Conservation (phyloP, 1,140 invertebrate species). For the Vanessa tameamea region DNA sequence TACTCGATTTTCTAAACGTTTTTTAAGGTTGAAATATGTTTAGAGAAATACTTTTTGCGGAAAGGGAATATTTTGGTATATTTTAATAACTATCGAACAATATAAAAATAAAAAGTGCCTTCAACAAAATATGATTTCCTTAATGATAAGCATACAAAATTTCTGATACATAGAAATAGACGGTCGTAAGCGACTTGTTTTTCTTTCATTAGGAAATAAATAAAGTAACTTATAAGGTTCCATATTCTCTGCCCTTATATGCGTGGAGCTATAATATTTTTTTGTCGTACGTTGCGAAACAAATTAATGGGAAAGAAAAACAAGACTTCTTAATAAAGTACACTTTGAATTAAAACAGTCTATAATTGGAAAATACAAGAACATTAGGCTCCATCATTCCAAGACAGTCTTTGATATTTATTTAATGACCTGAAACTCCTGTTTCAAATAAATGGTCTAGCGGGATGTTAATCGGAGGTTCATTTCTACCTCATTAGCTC, state of each 20-base stretch:
- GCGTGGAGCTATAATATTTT: slow-evolving; percentile 18
- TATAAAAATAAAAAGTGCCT: too few species aligned
- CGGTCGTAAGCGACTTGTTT: not conserved
- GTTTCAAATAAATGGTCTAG: slow-evolving; percentile 46
- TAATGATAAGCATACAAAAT: too few species aligned
- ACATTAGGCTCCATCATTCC: slow-evolving; percentile 42
- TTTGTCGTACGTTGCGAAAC: slow-evolving; percentile 24
- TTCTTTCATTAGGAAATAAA: slow-evolving; percentile 16
- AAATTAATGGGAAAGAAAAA: slow-evolving; percentile 24
- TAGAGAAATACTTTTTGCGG: not conserved
- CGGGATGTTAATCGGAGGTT: slow-evolving; percentile 54
- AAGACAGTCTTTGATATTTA: slow-evolving; percentile 47
- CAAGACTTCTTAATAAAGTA: slow-evolving; percentile 21
- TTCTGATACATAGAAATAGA: not conserved
- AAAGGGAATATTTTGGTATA: too few species aligned
- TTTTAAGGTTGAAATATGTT: not conserved
- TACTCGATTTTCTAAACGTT: not conserved
- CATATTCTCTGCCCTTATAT: slow-evolving; percentile 14
- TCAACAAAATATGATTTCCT: too few species aligned
- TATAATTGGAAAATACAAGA: slow-evolving; percentile 26
- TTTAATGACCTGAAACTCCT: slow-evolving; percentile 48
- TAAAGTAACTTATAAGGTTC: slow-evolving; percentile 7
- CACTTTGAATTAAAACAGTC: slow-evolving; percentile 26
- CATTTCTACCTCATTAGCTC: slow-evolving; percentile 64
- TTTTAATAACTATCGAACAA: too few species aligned